Evolutionary conservation across 1,140 invertebrate genomes (phyloP).

Genomic region (Anagrus nilaparvatae): DNA sequence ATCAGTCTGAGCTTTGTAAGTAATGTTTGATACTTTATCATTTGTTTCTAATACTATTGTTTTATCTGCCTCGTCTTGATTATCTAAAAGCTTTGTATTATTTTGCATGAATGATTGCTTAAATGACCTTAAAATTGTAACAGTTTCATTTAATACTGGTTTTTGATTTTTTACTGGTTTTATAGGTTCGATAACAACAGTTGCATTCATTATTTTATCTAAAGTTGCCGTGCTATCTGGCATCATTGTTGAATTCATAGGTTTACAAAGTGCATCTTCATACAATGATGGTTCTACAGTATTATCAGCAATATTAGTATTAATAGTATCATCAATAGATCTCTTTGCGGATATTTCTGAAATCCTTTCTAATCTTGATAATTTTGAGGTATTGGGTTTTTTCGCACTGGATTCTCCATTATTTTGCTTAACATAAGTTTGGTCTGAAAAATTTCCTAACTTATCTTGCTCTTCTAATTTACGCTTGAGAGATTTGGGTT

Average conservation of each 20-base stretch:
- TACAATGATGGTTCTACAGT: constrained; percentile 32
- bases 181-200: constrained; percentile 29
- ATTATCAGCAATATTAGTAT: constrained; percentile 15
- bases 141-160: constrained; percentile 24
- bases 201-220: constrained; percentile 27
- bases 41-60: constrained; percentile 1
- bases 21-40: background rate
- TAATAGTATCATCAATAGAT: constrained; percentile 20
- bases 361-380: constrained; percentile 2
- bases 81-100: constrained; percentile 2
- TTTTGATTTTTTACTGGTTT: background rate
- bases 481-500: constrained; percentile 8
- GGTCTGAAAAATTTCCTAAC: background rate
- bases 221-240: constrained; percentile 18
- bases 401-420: constrained; percentile 16
- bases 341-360: constrained; percentile 1
- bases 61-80: no score
- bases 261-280: constrained; percentile 35
- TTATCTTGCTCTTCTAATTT: constrained; percentile 16
- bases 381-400: constrained; percentile 15
- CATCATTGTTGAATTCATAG: constrained; percentile 37
- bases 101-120: constrained; percentile 1
- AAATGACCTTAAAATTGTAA: constrained; percentile 17
- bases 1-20: background rate
- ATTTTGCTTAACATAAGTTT: constrained; percentile 5